Percentiles rank a stretch among this genome's conserved stretches.
Conservation (phyloP, 2,113 vertebrate species). For the Numenius arquata region DNA sequence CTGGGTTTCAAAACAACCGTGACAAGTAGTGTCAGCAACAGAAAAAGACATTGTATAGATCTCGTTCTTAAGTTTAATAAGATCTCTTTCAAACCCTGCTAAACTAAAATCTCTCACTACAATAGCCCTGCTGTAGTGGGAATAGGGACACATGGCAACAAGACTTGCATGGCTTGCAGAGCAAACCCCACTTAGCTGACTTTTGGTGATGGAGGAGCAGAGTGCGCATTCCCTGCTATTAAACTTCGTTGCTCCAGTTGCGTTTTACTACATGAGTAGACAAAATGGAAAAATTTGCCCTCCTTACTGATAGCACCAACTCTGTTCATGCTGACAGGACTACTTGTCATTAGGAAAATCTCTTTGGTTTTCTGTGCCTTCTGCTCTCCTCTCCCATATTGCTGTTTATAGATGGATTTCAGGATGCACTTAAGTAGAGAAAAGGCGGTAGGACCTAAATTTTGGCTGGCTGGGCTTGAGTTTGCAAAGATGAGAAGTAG, state of each 20-base stretch:
- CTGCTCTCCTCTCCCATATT: not conserved
- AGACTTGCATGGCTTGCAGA: not conserved
- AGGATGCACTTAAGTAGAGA: not conserved
- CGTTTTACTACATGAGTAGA: not conserved
- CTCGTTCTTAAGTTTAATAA: not conserved
- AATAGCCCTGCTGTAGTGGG: not conserved
- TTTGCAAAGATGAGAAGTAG: not conserved
- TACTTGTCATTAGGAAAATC: not conserved
- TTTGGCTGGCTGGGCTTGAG: not conserved
- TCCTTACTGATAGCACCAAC: not conserved
- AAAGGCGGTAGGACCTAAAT: not conserved
- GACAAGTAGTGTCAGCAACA: not conserved
- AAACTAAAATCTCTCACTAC: not conserved
- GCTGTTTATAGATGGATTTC: not conserved
- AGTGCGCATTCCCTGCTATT: not conserved
- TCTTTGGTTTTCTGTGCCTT: not conserved
- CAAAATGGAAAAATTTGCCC: not conserved
- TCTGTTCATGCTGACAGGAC: accelerated
- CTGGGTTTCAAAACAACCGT: not conserved
- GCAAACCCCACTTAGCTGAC: not conserved
- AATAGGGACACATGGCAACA: not conserved
- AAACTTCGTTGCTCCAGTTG: not conserved
- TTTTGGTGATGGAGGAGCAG: not conserved
- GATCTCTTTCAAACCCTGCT: not conserved
- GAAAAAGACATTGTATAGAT: not conserved